Base-by-base conservation (phyloP, 2,113 vertebrate genomes). In the Cepphus grylle region DNA sequence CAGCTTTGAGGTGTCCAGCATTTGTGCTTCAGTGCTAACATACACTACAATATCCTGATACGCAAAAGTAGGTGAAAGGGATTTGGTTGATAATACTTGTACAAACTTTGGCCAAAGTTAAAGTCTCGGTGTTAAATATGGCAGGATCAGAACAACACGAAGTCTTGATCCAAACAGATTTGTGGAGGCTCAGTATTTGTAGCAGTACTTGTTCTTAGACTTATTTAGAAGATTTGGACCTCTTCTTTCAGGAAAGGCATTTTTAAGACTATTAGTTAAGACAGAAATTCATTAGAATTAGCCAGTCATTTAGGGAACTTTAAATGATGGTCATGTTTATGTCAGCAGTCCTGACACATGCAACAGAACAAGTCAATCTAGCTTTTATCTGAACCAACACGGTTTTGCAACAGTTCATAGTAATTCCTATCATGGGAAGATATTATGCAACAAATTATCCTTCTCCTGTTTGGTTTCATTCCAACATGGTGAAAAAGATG, bases 391-490 rank as follows among this genome's bases (percentile, higher is more conserved):
- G 94, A 96, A 95, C 74, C 81, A 95, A 91, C 67, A 86, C 4
- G 70, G 71, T 97, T 96, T 97, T 97, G 95, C 95, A 97, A 97
- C 59, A 77, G 81, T 93, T 95, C 11, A 2, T 43, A 80, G 84
- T 66, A 90, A 93, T 95, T 96, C 86, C 2, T 95, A 86, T 81
- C 63, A 90, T 32, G 88, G 81, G 88, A 94, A 73, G 63, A 63
- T 90, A n/a, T 96, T 92, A 85, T 52, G 96, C 95, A 97, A 97
- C 42, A 77, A 87, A 84, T 79, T 52, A 69, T 93, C 65, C 62
- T 90, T 95, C 95, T 93, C 95, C 74, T 85, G 91, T 81, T 94
- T 59, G 71, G 53, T 97, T 81, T 94, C 95, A 96, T 97, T 97
- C 89, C 94, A 95, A 9, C 71, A 83, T 4, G 55, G 67, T 96